phyloP scores from a whole-genome alignment of 2,888 invertebrate species.

The Meiosimyza decipiens region DNA sequence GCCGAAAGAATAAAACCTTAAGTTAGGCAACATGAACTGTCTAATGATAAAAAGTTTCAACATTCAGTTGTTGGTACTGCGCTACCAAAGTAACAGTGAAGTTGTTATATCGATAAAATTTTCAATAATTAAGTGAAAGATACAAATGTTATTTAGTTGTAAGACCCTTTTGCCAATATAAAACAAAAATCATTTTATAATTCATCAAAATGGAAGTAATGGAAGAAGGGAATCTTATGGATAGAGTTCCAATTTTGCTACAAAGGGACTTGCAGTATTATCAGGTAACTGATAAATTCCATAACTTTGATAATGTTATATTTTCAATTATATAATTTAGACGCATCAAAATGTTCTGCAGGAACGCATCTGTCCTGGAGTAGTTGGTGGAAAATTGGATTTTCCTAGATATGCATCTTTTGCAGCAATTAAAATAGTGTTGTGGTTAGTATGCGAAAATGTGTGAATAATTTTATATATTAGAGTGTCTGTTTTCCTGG shows the following conservation, averaged over 20 bases:
- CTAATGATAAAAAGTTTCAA: too few species aligned
- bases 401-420: slow-evolving; percentile 87
- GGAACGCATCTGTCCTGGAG: slow-evolving; percentile 80
- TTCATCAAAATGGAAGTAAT: slow-evolving; percentile 79
- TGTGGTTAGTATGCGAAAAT: slow-evolving; percentile 70
- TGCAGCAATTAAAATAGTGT: slow-evolving; percentile 83
- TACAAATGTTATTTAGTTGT: too few species aligned
- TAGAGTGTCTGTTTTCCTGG: background rate
- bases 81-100: background rate
- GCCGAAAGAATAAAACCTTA: too few species aligned
- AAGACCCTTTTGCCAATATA: too few species aligned
- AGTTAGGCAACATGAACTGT: too few species aligned
- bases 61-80: too few species aligned
- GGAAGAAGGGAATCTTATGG: slow-evolving; percentile 91
- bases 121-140: too few species aligned
- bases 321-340: slow-evolving; percentile 58
- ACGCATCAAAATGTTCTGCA: slow-evolving; percentile 80
- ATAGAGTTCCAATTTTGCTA: slow-evolving; percentile 82
- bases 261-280: slow-evolving; percentile 87
- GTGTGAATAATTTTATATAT: background rate
- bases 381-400: slow-evolving; percentile 84
- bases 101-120: slow-evolving; percentile 31
- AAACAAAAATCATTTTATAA: too few species aligned
- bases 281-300: slow-evolving; percentile 70
- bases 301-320: background rate